Evolutionary conservation across 1,140 invertebrate genomes (phyloP), one percentile per base, ranked within the genome.

Genomic region (Elymnias hypermnestra): DNA sequence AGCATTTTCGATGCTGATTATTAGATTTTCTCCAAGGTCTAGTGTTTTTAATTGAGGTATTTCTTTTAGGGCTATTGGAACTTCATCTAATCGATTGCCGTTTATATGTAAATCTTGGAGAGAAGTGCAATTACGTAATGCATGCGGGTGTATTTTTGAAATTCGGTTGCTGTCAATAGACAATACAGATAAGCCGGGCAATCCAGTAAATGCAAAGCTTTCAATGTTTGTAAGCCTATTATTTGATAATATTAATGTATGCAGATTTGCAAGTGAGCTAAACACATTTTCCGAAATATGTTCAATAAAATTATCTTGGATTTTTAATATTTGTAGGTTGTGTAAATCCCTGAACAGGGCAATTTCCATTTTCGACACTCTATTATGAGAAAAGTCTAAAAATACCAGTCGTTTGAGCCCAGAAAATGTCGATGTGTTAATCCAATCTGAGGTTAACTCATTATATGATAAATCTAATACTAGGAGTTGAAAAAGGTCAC

Each of bases 71-170:
- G 94, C 94, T 57, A 91, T 89, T n/a, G 97, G 97, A 31, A 98
- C 91, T 53, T 90, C 87, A 53, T 90, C 88, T 49, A 98, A 86
- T 69, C 93, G 91, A 82, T 98, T 98, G 58, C 93, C 92, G 83
- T 96, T 94, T 36, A 98, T 87, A 87, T 97, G 94, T 35, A 98
- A 86, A 75, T 97, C 95, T 83, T 95, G 92, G 39, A 98, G 84
- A 49, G 91, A 92, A 31, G 93, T 92, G 63, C 93, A 93, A 76
- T 96, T 98, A 77, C 89, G 90, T 52, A 97, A 90, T 14, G 96
- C 91, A 59, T 93, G 91, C 33, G 90, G 87, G 62, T 95, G 92
- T 55, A 97, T 90, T 65, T 88, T 89, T 26, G 91, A 89, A 40
- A 97, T 90, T 54, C 90, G 87, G 83, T 97, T 97, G 72, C 94